These are phyloP conservation scores for Murina feae DNA, from an alignment of 2,113 vertebrate genomes.

Conservation along the genomic window DNA sequence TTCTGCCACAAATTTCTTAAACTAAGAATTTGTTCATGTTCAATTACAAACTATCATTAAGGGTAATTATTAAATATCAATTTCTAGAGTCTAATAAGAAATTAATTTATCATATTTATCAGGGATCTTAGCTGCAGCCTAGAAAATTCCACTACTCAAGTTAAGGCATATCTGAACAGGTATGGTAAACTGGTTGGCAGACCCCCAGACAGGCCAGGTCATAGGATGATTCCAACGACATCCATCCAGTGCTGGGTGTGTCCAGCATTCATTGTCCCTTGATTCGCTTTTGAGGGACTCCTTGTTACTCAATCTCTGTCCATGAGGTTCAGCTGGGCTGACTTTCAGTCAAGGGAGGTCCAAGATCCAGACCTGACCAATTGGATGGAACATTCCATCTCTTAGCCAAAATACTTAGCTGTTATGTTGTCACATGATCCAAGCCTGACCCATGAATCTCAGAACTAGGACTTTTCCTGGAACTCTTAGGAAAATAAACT, in stretches of 20 bases:
- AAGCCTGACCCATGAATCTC: not conserved
- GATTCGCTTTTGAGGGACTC: not conserved
- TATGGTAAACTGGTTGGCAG: not conserved
- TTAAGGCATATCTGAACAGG: not conserved
- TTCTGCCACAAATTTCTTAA: not conserved
- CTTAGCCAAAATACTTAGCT: not conserved
- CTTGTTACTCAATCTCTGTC: not conserved
- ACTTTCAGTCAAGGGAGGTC: not conserved
- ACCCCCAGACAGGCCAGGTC: not conserved
- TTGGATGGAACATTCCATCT: not conserved
- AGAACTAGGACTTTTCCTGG: not conserved
- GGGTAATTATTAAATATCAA: not conserved
- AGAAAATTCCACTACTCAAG: not conserved
- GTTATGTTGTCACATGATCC: not conserved
- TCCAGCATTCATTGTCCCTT: not conserved
- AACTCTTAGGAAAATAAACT: not conserved
- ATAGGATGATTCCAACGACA: not conserved
- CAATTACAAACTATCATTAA: not conserved
- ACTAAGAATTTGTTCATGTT: not conserved
- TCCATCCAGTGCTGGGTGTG: not conserved
- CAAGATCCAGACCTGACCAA: not conserved
- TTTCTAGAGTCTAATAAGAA: not conserved
- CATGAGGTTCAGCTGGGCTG: not conserved
- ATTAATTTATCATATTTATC: not conserved
- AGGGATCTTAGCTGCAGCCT: not conserved